Conservation (phyloP, 1,140 invertebrate species). For the Papilio machaon region DNA sequence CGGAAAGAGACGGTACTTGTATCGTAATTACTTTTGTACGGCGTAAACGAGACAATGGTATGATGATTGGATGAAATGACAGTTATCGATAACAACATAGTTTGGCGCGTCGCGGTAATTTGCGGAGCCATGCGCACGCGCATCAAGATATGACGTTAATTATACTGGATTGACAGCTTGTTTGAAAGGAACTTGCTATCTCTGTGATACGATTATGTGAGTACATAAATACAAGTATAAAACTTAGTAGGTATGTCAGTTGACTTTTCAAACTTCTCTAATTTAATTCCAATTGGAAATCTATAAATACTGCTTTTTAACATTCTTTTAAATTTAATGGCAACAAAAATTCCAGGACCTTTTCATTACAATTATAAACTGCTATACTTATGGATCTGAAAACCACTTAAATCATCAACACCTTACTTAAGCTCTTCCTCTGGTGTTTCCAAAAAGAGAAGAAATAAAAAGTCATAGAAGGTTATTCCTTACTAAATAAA, state of each 20-base stretch:
- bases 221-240: not conserved
- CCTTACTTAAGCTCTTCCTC: too few relatives aligned
- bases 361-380: too few relatives aligned
- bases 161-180: slow-evolving; percentile 55
- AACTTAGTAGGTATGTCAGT: not conserved
- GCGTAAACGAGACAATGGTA: slow-evolving; percentile 76
- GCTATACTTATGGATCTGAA: too few relatives aligned
- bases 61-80: slow-evolving; percentile 72
- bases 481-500: not conserved
- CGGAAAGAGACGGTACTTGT: slow-evolving; percentile 74
- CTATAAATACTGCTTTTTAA: not conserved
- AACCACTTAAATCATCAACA: too few relatives aligned
- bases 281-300: not conserved
- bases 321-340: too few relatives aligned
- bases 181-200: slow-evolving; percentile 28
- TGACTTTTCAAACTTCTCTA: not conserved
- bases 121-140: slow-evolving; percentile 55
- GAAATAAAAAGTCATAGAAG: not conserved
- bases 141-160: slow-evolving; percentile 69
- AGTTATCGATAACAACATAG: slow-evolving; percentile 75
- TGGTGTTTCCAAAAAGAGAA: too few relatives aligned
- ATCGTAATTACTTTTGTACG: slow-evolving; percentile 68
- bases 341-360: too few relatives aligned
- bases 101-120: slow-evolving; percentile 58
- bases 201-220: slow-evolving; percentile 14